Evolutionary conservation across 2,888 invertebrate genomes (phyloP).

Genomic region (Amiota minor): DNA sequence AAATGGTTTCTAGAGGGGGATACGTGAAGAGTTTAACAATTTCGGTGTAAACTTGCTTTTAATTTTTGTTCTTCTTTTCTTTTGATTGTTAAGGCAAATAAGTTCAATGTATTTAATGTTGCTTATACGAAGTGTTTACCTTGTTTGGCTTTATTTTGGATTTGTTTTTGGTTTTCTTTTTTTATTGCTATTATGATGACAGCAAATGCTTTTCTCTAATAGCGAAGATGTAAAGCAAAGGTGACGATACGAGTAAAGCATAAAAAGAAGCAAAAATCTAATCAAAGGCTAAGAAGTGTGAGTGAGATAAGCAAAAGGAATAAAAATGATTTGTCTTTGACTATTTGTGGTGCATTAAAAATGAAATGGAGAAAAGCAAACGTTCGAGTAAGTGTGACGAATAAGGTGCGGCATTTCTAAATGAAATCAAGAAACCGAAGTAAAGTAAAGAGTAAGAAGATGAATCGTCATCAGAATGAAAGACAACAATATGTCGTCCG

Average conservation of each 20-base stretch:
- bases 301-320: background rate
- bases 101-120: no score
- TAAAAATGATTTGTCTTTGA: background rate
- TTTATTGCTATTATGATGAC: slow-evolving; percentile 11
- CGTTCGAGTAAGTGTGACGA: no score
- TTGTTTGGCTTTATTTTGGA: no score
- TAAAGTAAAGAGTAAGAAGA: background rate
- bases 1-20: no score
- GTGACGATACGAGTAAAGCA: background rate
- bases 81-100: no score
- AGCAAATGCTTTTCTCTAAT: slow-evolving; percentile 15
- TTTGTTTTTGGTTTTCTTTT: no score
- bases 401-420: background rate
- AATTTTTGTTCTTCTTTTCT: no score
- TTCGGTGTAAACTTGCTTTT: no score
- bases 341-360: background rate
- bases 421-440: background rate
- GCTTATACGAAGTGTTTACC: no score
- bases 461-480: no score
- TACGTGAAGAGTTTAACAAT: no score
- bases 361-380: background rate
- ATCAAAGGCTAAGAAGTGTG: background rate
- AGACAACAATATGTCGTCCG: no score
- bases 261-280: slow-evolving; percentile 11
- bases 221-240: background rate